Evolutionary conservation across 2,113 vertebrate species (phyloP), one percentile per base, ranked within the genome.

Genomic region (Galeopterus variegatus): DNA sequence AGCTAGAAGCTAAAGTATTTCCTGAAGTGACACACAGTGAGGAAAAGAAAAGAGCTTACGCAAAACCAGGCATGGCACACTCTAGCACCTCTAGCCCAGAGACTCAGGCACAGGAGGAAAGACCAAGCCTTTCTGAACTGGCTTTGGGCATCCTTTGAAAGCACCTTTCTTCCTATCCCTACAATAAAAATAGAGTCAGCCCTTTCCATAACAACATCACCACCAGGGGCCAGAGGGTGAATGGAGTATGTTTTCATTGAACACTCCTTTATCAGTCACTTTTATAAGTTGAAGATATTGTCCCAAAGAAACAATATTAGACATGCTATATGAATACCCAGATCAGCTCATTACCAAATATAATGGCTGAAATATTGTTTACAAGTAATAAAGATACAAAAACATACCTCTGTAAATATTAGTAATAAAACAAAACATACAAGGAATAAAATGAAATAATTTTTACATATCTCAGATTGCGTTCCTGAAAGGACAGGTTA

Each of bases 371-470:
- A 93, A 64, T 52, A 50, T 18, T 60, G 2, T 62, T 85, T 86
- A n/a, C 9, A 58, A 52, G 33, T 24, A 93, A 69, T 89, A 84
- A 94, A 65, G 33, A 70, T 21, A 89, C 7, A 82, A 94, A 93
- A 73, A 2, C 72, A 50, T 9, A 75, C 28, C 83, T 80, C 54
- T 92, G 58, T n/a, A 94, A 95, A 93, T 73, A 64, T 50, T 76
- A 80, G 36, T 33, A 92, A 45, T n/a, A 90, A 94, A 94, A 94
- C 33, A 69, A 95, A 90, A 95, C 0, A 6, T 28, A 95, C 58
- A 6, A 70, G 31, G 28, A 76, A 64, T 60, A 60, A 81, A 95
- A 87, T 48, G 45, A 93, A 92, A 50, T 73, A 50, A 65, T 93
- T 87, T 84, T 94, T 92, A 90, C 21, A 73, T 54, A 85, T 76